Percentiles rank a stretch among this genome's conserved stretches.
Evolutionary conservation across 2,888 invertebrate genomes (phyloP).

Genomic region (Protonemura montana): DNA sequence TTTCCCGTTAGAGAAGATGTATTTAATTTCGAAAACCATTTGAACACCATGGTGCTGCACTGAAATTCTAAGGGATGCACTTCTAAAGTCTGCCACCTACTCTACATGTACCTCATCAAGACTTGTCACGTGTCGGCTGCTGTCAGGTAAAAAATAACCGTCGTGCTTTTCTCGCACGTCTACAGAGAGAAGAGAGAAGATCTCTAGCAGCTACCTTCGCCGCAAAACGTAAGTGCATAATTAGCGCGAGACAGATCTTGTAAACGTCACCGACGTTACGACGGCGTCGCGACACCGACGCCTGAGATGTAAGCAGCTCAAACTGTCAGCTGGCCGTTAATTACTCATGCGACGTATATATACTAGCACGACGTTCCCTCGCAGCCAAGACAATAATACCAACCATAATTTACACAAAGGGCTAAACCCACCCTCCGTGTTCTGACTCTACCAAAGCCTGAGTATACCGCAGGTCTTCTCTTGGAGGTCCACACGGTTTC

Average conservation of each 20-base stretch:
- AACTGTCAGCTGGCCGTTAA: slow-evolving; percentile 36
- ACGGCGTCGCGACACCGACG: slow-evolving; percentile 27
- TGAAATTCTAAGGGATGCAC: background rate
- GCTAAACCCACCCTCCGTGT: background rate
- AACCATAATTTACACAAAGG: slow-evolving; percentile 29
- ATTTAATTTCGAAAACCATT: background rate
- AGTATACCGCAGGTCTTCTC: background rate
- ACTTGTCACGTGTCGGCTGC: background rate
- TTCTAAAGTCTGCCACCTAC: background rate
- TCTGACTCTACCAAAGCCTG: background rate
- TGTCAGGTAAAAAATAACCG: background rate
- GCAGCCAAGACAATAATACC: slow-evolving; percentile 35
- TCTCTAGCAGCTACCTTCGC: background rate
- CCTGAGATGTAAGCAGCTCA: slow-evolving; percentile 30
- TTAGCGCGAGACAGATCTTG: slow-evolving; percentile 17
- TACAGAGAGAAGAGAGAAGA: background rate
- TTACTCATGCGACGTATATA: slow-evolving; percentile 21
- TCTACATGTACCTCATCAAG: background rate
- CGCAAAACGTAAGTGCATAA: slow-evolving; percentile 26
- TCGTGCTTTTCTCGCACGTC: background rate
- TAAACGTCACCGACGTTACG: slow-evolving; percentile 10
- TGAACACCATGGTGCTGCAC: background rate
- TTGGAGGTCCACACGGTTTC: background rate
- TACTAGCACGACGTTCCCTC: background rate
- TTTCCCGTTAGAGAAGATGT: background rate